These are phyloP conservation scores for Parapsyche elsis DNA, from an alignment of 1,140 invertebrate species.

Conservation along the genomic window DNA sequence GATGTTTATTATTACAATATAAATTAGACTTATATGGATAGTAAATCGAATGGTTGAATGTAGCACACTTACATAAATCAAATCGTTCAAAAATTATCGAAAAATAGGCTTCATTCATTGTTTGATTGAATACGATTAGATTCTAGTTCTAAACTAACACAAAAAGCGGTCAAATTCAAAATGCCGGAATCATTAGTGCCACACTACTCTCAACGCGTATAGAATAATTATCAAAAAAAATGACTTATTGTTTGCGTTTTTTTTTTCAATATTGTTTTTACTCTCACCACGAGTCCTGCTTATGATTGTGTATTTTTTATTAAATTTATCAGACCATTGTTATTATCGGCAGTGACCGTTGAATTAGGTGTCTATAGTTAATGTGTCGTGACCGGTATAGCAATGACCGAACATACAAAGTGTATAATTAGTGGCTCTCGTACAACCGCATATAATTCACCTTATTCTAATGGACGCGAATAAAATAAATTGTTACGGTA, in stretches of 20 bases:
- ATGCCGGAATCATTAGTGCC: neutral
- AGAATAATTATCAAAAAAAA: neutral
- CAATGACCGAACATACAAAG: slow-evolving; percentile 23
- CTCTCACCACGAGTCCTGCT: neutral
- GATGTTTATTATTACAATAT: neutral
- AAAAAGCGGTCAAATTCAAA: neutral
- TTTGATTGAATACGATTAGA: no score
- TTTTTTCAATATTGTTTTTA: neutral
- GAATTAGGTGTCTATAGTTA: slow-evolving; percentile 10
- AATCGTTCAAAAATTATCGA: no score
- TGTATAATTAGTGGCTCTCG: slow-evolving; percentile 22
- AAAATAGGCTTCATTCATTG: no score
- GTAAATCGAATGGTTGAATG: neutral
- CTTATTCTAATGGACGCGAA: slow-evolving; percentile 2
- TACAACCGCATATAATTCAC: neutral
- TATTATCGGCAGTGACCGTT: slow-evolving; percentile 8
- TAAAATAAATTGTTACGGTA: neutral
- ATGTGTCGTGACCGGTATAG: slow-evolving; percentile 25
- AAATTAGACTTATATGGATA: neutral
- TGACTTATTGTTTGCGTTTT: neutral
- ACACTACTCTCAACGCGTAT: neutral
- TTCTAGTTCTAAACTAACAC: neutral
- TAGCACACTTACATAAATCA: no score
- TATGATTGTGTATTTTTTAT: neutral
- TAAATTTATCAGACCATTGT: slow-evolving; percentile 9